phyloP scores from a whole-genome alignment of 1,140 invertebrate genomes.

The Drosophila ogumai region DNA sequence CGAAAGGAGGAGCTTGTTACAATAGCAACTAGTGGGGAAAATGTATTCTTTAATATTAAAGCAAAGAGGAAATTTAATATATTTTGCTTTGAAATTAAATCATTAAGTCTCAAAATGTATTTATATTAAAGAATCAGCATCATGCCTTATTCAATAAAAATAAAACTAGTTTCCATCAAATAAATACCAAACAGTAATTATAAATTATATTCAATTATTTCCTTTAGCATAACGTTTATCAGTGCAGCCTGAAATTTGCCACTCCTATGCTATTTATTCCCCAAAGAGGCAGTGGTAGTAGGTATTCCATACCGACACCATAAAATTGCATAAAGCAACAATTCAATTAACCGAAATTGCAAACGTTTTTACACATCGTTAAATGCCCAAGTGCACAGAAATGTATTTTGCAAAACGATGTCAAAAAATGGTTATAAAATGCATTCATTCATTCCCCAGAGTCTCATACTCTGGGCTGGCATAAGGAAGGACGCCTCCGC shows the following conservation, averaged over 20 bases:
- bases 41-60: neutral
- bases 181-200: too few species aligned
- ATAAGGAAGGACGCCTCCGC: conserved; percentile 17
- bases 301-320: conserved; percentile 10
- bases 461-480: conserved; percentile 32
- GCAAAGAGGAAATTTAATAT: neutral
- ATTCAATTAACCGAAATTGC: conserved; percentile 71
- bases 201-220: neutral
- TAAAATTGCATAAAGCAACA: conserved; percentile 49
- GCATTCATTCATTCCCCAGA: conserved; percentile 27
- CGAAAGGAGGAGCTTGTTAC: neutral
- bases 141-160: neutral
- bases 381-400: conserved; percentile 66
- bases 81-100: neutral
- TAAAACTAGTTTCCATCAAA: neutral
- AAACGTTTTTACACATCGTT: conserved; percentile 74
- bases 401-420: conserved; percentile 28
- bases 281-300: neutral
- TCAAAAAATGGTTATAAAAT: conserved; percentile 29
- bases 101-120: neutral
- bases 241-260: neutral
- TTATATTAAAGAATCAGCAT: neutral
- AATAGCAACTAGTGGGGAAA: neutral
- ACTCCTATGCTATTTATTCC: conserved; percentile 9
- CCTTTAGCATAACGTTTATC: neutral